Evolutionary conservation across 2,113 vertebrate genomes (phyloP).

Genomic region (Mugil cephalus): DNA sequence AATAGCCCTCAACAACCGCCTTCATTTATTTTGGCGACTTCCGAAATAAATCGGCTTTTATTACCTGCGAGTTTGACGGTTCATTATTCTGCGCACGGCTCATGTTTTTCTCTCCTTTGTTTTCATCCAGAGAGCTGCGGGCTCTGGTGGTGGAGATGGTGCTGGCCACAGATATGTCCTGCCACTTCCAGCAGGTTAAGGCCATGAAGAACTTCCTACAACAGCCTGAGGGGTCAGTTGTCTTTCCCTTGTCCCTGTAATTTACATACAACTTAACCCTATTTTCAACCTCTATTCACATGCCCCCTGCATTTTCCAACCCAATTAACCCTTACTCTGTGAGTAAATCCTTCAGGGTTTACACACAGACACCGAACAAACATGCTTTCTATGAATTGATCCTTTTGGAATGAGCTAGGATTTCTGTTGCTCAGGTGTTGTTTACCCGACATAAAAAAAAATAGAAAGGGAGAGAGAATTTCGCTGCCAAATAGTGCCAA

Average conservation of each 20-base stretch:
- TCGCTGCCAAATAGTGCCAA: constrained; percentile 11
- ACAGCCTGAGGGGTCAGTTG: constrained; percentile 95
- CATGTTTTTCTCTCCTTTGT: constrained; percentile 23
- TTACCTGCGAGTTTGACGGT: constrained; percentile 14
- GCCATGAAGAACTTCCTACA: constrained; percentile 97
- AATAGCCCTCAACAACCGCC: constrained; percentile 45
- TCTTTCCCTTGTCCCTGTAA: constrained; percentile 7
- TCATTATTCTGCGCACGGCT: constrained; percentile 29
- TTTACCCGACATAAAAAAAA: constrained; percentile 19
- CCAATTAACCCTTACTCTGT: constrained; percentile 66
- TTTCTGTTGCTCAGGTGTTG: constrained; percentile 22
- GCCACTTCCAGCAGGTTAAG: constrained; percentile 99
- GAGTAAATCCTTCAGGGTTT: constrained; percentile 35
- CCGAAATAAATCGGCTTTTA: constrained; percentile 23
- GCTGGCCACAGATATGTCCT: constrained; percentile 98
- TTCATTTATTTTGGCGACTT: constrained; percentile 36
- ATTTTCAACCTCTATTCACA: constrained; percentile 27
- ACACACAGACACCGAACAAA: constrained; percentile 7
- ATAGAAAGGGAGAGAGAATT: background rate
- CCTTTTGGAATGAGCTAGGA: background rate
- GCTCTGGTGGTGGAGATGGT: constrained; percentile 98
- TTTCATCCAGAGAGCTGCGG: constrained; percentile 90
- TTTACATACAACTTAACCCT: constrained; percentile 52
- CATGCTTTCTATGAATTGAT: background rate
- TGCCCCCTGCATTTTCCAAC: constrained; percentile 54